Percentiles rank a stretch among this genome's conserved stretches.
Conservation (phyloP, 2,113 vertebrate genomes). For the Phoenicopterus ruber region DNA sequence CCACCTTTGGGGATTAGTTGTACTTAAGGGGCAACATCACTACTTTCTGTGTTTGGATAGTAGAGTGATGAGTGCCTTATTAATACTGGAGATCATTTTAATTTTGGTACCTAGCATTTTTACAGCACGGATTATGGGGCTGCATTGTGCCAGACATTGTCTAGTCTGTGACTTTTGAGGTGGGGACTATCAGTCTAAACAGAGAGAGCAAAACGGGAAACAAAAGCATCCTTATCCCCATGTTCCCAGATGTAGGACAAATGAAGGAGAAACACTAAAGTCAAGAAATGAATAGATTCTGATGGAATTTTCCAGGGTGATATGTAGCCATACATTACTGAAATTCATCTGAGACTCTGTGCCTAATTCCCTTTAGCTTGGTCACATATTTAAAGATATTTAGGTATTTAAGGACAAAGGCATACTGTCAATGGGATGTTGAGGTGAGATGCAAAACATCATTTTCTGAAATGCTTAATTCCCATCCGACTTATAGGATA, state of each 20-base stretch:
- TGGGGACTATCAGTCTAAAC: not conserved
- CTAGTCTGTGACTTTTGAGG: not conserved
- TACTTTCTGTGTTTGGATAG: not conserved
- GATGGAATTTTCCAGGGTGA: not conserved
- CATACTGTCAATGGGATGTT: not conserved
- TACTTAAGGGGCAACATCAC: not conserved
- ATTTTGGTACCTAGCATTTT: not conserved
- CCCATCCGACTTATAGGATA: not conserved
- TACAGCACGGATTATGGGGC: not conserved
- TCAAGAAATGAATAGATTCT: not conserved
- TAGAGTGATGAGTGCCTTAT: not conserved
- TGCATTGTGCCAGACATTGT: not conserved
- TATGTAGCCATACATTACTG: not conserved
- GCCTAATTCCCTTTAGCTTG: not conserved
- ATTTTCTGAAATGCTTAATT: not conserved
- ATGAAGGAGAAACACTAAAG: not conserved
- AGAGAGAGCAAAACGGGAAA: not conserved
- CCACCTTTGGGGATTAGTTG: not conserved
- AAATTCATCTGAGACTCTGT: not conserved
- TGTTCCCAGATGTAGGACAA: not conserved
- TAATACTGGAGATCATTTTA: not conserved
- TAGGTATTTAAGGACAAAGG: not conserved
- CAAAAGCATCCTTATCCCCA: not conserved
- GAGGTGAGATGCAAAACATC: not conserved
- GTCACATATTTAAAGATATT: not conserved